phyloP scores from a whole-genome alignment of 1,140 invertebrate genomes.

The Dysdera silvatica region DNA sequence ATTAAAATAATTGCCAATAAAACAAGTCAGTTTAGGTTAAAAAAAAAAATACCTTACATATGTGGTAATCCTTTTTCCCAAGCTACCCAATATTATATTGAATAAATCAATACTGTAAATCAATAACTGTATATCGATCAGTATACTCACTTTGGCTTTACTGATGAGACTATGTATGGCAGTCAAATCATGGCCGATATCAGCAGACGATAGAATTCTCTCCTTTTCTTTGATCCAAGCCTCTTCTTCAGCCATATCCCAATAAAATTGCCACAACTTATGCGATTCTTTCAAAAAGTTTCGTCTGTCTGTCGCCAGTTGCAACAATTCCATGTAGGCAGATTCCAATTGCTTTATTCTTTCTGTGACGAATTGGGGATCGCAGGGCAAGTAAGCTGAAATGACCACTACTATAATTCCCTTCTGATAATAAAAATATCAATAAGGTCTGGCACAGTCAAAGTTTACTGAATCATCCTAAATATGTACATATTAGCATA shows the following conservation, averaged over 20 bases:
- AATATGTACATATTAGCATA: background rate
- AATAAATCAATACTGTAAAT: too few species aligned
- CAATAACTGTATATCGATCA: too few species aligned
- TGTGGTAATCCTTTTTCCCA: too few species aligned
- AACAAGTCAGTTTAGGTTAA: too few species aligned
- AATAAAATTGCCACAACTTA: slow-evolving; percentile 98
- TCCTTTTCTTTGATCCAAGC: slow-evolving; percentile 99
- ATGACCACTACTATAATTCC: too few species aligned
- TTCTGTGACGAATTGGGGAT: slow-evolving; percentile 87
- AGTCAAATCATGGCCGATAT: slow-evolving; percentile 93
- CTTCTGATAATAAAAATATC: too few species aligned
- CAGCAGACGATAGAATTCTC: slow-evolving; percentile 89
- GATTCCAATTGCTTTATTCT: slow-evolving; percentile 81
- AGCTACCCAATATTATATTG: too few species aligned
- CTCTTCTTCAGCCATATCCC: slow-evolving; percentile 99
- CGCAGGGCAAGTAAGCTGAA: slow-evolving; percentile 78
- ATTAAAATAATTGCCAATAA: too few species aligned
- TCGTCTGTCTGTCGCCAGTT: slow-evolving; percentile 86
- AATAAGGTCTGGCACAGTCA: too few species aligned
- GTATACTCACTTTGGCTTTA: slow-evolving; percentile 84
- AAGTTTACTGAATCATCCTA: too few species aligned
- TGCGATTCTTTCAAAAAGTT: slow-evolving; percentile 88
- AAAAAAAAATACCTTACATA: too few species aligned
- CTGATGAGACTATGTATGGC: slow-evolving; percentile 84
- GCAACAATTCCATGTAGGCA: slow-evolving; percentile 88